Evolutionary conservation across 2,888 invertebrate genomes (phyloP).

Genomic region (Nysson spinosus): DNA sequence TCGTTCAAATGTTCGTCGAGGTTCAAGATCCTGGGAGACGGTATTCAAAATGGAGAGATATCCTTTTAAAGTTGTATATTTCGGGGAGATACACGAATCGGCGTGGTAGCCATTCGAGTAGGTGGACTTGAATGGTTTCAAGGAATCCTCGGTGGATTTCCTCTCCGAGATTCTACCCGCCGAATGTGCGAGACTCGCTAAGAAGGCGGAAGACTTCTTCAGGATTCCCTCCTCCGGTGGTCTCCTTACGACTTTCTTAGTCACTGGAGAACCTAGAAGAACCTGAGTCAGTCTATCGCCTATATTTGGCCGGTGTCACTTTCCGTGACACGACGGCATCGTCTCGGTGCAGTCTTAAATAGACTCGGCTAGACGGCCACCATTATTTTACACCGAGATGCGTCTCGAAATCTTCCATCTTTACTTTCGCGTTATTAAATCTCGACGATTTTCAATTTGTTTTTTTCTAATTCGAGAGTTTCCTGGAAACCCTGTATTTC

Average conservation of each 20-base stretch:
- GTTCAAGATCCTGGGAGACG: slow-evolving; percentile 3
- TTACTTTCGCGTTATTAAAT: too few relatives aligned
- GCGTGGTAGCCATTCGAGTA: slow-evolving; percentile 6
- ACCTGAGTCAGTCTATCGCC: neutral
- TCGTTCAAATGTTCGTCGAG: slow-evolving; percentile 42
- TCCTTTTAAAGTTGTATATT: slow-evolving; percentile 17
- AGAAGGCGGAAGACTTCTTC: slow-evolving; percentile 62
- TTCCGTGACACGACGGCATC: neutral
- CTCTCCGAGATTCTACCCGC: slow-evolving; percentile 32
- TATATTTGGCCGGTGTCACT: slow-evolving; percentile 17
- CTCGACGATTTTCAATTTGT: too few relatives aligned
- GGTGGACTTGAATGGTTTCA: slow-evolving; percentile 4
- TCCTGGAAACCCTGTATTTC: too few relatives aligned
- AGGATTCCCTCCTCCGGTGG: slow-evolving; percentile 51
- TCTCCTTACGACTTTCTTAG: slow-evolving; percentile 12
- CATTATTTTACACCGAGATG: too few relatives aligned
- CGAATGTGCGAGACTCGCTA: slow-evolving; percentile 57
- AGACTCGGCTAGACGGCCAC: too few relatives aligned
- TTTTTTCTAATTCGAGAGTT: too few relatives aligned
- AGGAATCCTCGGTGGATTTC: slow-evolving; percentile 10
- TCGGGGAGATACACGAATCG: neutral
- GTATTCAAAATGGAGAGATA: slow-evolving; percentile 37
- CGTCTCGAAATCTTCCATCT: too few relatives aligned
- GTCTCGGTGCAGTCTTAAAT: too few relatives aligned
- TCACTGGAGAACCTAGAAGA: slow-evolving; percentile 25